Conservation (phyloP, 2,888 invertebrate genomes). For the Platycheirus rosarum region DNA sequence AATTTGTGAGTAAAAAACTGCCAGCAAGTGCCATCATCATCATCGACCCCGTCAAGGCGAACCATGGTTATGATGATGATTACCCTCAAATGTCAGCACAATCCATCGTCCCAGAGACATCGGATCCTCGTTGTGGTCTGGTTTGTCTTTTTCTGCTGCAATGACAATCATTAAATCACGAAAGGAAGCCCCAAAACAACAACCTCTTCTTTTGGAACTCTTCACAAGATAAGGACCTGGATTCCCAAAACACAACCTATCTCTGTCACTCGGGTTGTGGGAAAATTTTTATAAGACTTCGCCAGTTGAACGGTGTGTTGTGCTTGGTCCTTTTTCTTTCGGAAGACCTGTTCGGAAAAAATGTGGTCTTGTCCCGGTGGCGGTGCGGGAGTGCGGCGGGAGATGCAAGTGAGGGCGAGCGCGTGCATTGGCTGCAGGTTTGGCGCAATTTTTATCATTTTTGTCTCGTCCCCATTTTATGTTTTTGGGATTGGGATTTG, state of each 20-base stretch:
- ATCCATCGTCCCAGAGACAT: constrained; percentile 14
- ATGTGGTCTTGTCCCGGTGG: constrained; percentile 41
- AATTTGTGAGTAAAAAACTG: constrained; percentile 22
- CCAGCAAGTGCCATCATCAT: constrained; percentile 40
- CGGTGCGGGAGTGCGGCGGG: too few relatives aligned
- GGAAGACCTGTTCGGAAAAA: constrained; percentile 21
- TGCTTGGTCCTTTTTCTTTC: constrained; percentile 22
- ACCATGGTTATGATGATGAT: constrained; percentile 12
- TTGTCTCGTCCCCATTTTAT: constrained; percentile 21
- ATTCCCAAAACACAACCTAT: constrained; percentile 1
- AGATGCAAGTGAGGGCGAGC: constrained; percentile 59
- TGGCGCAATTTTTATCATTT: constrained; percentile 69
- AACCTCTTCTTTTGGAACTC: constrained; percentile 42
- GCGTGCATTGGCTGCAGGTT: constrained; percentile 73
- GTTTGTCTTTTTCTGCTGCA: background rate
- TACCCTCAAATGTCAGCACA: constrained; percentile 33
- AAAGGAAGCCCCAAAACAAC: constrained; percentile 44
- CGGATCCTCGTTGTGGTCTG: constrained; percentile 37
- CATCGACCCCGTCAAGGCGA: background rate
- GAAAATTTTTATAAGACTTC: constrained; percentile 45
- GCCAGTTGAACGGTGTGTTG: constrained; percentile 5
- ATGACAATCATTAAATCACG: constrained; percentile 30
- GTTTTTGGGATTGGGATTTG: constrained; percentile 16
- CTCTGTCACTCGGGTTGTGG: constrained; percentile 60
- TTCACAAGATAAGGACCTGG: constrained; percentile 55